Base-by-base conservation (phyloP, 2,113 vertebrate species). In the Pterocles gutturalis region DNA sequence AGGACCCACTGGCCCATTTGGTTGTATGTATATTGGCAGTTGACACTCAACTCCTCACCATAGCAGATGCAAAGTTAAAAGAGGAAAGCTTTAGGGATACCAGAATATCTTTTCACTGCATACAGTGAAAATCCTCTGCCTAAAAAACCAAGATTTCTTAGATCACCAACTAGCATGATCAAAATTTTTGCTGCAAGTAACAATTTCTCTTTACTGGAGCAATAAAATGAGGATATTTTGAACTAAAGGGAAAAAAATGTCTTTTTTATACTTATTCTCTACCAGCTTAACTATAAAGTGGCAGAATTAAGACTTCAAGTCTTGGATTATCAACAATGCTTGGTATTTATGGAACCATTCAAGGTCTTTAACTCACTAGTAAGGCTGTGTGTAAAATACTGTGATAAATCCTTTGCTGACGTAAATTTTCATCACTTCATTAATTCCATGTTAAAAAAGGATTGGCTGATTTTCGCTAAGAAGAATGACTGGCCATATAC, bases 391-490 rank as follows among this genome's bases (percentile, higher is more conserved):
- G 43, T 41, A 72, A 91, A 76, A 87, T 64, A 60, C 48, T 72
- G 41, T 54, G 22, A 92, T 89, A 95, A 94, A 93, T 92, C 57
- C 69, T 85, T 78, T 41, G 80, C 90, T 95, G 90, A 95, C 69
- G 89, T 62, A 93, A 87, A 94, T 93, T 93, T 90, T 93, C 92
- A 92, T 89, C 86, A 79, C 72, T 93, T 90, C 76, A 93, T 96
- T 97, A 97, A 94, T 87, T 87, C 81, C 65, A 11, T 82, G 17
- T 92, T 94, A 79, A 76, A 95, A 86, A 95, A 81, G 46, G 76
- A 90, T 64, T 95, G 80, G n/a, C 36, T 76, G 38, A 89, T 90
- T 95, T 94, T 89, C 7, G 1, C 57, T 72, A 64, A 72, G 79
- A 76, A 88, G 72, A 93, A 93, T 85, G 57, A 26, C 26, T 95